Evolutionary conservation across 2,888 invertebrate genomes (phyloP).

Genomic region (Tetragonula carbonaria): DNA sequence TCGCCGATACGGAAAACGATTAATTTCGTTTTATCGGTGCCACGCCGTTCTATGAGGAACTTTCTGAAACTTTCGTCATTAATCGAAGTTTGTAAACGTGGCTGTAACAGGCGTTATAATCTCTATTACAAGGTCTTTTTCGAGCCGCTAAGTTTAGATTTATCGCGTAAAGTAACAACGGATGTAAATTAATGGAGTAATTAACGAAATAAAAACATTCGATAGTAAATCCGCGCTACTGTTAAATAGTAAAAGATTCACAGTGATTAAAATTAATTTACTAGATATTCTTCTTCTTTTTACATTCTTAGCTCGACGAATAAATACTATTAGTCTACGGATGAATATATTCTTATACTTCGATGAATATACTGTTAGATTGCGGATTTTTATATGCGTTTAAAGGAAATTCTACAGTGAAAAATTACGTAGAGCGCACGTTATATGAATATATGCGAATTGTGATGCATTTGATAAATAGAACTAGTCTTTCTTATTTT

Average conservation of each 20-base stretch:
- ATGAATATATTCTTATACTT: background rate
- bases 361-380: background rate
- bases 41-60: background rate
- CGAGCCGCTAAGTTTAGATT: background rate
- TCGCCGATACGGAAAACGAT: conserved; percentile 39
- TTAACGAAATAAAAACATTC: background rate
- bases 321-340: no score
- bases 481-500: no score
- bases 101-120: conserved; percentile 10
- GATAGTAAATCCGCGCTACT: background rate
- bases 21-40: conserved; percentile 33
- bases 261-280: background rate
- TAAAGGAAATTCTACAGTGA: no score
- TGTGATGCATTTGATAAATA: no score
- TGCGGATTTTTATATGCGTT: no score
- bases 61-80: conserved; percentile 24
- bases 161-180: background rate
- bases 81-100: conserved; percentile 14
- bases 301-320: background rate
- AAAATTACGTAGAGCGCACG: no score
- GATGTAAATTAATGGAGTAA: background rate
- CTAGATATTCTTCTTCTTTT: background rate
- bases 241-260: background rate
- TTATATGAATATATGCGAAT: no score
- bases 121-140: background rate